phyloP scores from a whole-genome alignment of 2,797 vertebrate species.

The Carduelis carduelis region DNA sequence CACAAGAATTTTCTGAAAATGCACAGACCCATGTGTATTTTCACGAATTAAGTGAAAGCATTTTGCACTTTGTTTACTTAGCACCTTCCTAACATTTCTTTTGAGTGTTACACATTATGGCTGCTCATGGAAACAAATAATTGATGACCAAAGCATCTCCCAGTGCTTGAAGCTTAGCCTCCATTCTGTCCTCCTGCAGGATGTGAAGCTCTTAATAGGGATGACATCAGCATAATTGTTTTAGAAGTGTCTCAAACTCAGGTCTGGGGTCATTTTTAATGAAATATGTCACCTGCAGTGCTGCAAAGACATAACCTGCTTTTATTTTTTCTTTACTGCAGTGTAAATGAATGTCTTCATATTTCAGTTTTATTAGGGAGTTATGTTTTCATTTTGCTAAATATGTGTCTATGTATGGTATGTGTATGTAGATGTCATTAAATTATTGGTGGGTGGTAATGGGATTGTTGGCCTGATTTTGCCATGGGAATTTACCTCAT shows the following conservation, averaged over 20 bases:
- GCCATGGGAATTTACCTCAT: background rate
- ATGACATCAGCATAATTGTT: background rate
- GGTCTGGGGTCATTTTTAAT: background rate
- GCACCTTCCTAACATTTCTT: slow-evolving; percentile 1
- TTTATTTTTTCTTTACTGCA: background rate
- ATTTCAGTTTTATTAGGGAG: background rate
- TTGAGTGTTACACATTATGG: background rate
- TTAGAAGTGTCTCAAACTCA: background rate
- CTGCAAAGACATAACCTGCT: background rate
- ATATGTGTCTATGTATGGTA: background rate
- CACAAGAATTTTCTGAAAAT: background rate
- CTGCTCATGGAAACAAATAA: background rate
- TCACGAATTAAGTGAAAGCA: background rate
- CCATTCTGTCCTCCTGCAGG: background rate
- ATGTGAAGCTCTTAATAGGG: background rate
- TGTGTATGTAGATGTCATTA: background rate
- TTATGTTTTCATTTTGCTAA: background rate
- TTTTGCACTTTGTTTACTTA: slow-evolving; percentile 19
- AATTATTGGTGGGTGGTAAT: background rate
- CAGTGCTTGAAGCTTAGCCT: background rate
- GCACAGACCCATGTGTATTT: background rate
- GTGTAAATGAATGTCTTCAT: background rate
- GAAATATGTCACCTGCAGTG: background rate
- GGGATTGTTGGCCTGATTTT: background rate
- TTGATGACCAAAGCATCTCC: background rate